Base-by-base conservation (phyloP, 2,797 vertebrate genomes). In the Crocidura indochinensis region DNA sequence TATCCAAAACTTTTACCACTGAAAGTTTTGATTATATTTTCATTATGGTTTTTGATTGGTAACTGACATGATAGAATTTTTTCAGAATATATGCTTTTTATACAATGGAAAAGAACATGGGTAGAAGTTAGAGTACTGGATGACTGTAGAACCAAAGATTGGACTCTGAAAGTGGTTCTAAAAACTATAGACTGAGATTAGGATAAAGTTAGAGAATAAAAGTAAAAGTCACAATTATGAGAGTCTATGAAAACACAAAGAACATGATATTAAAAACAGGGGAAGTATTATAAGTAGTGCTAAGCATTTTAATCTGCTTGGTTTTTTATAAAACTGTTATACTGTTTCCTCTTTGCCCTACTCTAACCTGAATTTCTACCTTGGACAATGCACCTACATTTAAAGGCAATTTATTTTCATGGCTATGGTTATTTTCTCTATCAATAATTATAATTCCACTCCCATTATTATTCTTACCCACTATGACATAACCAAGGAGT, bases 401-500 rank as follows among this genome's bases (percentile, higher is more conserved):
- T 90, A 46, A 38, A 87, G 15, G 27, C 22, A 6, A 72, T 27
- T 71, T 88, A 75, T 92, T 85, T 65, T 91, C 24, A 15, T 86
- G 83, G 60, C 62, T 81, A 51, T 22, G 75, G 51, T 91, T 64
- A 67, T 71, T 88, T 95, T 78, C 17, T 60, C 56, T 19, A 60
- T 60, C 56, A 60, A 20, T 29, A 24, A 69, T 14, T 10, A 0
- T 53, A 76, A 73, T 20, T 83, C 17, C 3, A 4, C 84, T 44
- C 68, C 27, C 31, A 77, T 26, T 19, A 73, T 88, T 87, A 11
- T 77, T 88, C 51, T 65, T 4, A 4, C 24, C n/a, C 20, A 73
- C n/a, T 8, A 83, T 79, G 47, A 27, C 75, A 8, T 83, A 29
- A 72, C 17, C 10, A 60, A 79, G 73, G 73, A 75, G 3, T 56